These are phyloP conservation scores for Agonum fuliginosum DNA, from an alignment of 2,888 invertebrate species.

Conservation along the genomic window DNA sequence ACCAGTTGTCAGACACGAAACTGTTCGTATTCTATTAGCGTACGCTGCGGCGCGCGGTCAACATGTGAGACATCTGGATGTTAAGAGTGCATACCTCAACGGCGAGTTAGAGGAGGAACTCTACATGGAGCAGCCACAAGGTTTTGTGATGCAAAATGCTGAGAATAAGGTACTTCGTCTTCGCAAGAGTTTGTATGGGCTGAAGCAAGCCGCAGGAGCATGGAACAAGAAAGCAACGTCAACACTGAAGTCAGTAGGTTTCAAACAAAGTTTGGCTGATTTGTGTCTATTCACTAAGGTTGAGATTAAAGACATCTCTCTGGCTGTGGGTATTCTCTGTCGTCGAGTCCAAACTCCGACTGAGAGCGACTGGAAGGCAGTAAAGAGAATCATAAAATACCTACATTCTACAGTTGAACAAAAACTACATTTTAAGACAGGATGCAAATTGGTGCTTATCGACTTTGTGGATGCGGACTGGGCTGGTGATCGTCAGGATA, in stretches of 20 bases:
- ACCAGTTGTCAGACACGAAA: not conserved
- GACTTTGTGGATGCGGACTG: too few relatives aligned
- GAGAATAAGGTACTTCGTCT: too few relatives aligned
- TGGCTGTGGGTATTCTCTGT: conserved; percentile 30
- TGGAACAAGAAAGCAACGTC: not conserved
- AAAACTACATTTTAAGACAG: not conserved
- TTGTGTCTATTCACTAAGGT: not conserved
- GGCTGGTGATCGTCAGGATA: too few relatives aligned
- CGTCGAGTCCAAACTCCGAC: conserved; percentile 10
- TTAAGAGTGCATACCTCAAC: not conserved
- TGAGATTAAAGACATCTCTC: not conserved
- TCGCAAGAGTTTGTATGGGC: not conserved
- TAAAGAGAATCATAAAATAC: conserved; percentile 23
- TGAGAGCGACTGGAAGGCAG: conserved; percentile 28
- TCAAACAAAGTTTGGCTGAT: too few relatives aligned
- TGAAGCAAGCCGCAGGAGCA: not conserved
- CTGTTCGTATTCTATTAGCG: not conserved
- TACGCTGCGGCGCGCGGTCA: not conserved
- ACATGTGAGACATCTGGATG: not conserved
- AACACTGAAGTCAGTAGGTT: not conserved
- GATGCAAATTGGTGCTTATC: too few relatives aligned
- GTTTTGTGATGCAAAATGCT: not conserved
- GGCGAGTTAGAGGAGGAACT: conserved; percentile 59
- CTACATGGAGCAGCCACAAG: conserved; percentile 19
- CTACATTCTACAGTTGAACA: not conserved